Conservation (phyloP, 2,113 vertebrate genomes). For the Nothoprocta perdicaria region DNA sequence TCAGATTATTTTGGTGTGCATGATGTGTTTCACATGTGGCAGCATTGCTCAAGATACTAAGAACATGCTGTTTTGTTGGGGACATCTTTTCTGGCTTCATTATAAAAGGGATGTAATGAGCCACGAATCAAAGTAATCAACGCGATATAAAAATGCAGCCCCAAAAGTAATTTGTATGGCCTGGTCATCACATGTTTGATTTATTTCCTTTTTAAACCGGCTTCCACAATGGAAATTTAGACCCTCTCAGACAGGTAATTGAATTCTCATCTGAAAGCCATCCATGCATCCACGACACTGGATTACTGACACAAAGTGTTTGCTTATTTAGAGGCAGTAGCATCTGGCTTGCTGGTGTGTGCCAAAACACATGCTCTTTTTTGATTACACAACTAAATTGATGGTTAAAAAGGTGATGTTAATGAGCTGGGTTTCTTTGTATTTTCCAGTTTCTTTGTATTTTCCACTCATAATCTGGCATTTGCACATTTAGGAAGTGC, state of each 20-base stretch:
- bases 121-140: neutral
- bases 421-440: neutral
- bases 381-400: neutral
- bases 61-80: neutral
- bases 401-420: neutral
- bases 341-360: neutral
- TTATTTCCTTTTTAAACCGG: neutral
- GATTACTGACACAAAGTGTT: neutral
- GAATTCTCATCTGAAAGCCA: neutral
- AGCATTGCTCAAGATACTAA: neutral
- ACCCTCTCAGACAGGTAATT: neutral
- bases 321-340: slow-evolving; percentile 5
- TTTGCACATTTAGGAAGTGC: neutral
- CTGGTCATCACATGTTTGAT: neutral
- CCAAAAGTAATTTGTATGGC: neutral
- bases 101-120: accelerated
- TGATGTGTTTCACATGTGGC: neutral
- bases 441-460: accelerated
- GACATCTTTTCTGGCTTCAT: neutral
- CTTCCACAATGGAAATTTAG: neutral
- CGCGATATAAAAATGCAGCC: neutral
- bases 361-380: neutral
- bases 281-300: neutral
- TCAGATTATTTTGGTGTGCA: neutral
- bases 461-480: neutral